Base-by-base conservation (phyloP, 1,140 invertebrate species). In the Cylas formicarius region DNA sequence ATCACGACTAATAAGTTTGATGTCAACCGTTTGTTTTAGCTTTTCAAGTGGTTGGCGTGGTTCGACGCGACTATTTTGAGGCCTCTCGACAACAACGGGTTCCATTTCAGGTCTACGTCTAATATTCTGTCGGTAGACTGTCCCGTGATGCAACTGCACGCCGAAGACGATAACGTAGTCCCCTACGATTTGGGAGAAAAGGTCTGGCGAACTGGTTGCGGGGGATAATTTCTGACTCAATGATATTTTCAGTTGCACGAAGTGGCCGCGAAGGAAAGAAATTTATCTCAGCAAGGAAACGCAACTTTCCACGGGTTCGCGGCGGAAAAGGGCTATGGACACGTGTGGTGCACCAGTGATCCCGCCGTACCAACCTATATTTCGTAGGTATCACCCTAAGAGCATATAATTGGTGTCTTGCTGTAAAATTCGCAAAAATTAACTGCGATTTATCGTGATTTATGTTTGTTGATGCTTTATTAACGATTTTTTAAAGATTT, bases 61-160 rank as follows among this genome's bases (percentile, higher is more conserved):
- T 88, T 86, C 53, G 73, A 86, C 46, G 75, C 67, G 56, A 70
- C 81, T 13, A 78, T 89, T 52, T 66, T 84, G 8, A 58, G 77
- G 21, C 80, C 84, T 20, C 71, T 88, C 53, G 72, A 74, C 40
- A 58, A 66, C 6, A 80, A 82, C 62, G 70, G 73, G 22, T 65
- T 87, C 3, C 66, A 69, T 23, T 86, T 87, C 62, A 71, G 78
- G 55, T 80, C 79, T 36, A 81, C 84, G 53, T 67, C 74, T 24
- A 76, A 86, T 60, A 76, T 88, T 35, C 48, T 50, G 14, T 66
- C 75, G 41, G 74, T 91, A 17, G 71, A 72, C 10, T 77, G 81
- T 57, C 85, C 88, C 3, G 69, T 92, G 23, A 69, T 92, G 62
- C 89, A 94, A 50, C 67, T 94, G 26, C 90, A 95, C 67, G 87